Base-by-base conservation (phyloP, 2,797 vertebrate genomes). In the Natrix natrix region DNA sequence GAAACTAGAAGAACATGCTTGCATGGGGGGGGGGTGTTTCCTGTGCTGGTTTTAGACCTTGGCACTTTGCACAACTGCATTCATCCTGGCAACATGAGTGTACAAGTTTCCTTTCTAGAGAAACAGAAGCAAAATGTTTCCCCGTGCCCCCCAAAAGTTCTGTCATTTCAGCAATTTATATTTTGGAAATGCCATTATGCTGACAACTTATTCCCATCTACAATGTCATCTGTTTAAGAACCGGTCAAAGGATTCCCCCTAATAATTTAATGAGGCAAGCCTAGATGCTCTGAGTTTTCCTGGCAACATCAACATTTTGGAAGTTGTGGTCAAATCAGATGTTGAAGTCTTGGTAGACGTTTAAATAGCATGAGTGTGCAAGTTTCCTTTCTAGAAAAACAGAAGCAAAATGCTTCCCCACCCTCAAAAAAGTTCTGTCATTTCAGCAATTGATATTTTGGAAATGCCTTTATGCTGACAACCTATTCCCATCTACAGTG, bases 361-460 rank as follows among this genome's bases (percentile, higher is more conserved):
- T 92, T 8, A 91, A 87, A 87, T 10, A 90, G 92, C 54, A 95
- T 94, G 24, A 57, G 37, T 78, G 90, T 59, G 24, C 8, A 94
- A 91, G 60, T 88, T 95, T 95, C 93, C 93, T 91, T 89, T 61
- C 24, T 92, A 94, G 88, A 55, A 74, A 93, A 93, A 96, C 66
- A 16, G 22, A 48, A 83, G 37, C 43, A 63, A 69, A 63, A 66
- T 26, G 22, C 60, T 61, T 10, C 60, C 60, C 60, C 22, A 52
- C 22, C 0, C 8, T 6, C 57, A 61, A 55, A 87, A 94, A 95
- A 96, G 8, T 93, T 94, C 90, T 95, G 89, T 28, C 90, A 60
- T 86, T 94, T 97, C 94, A 97, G 94, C 93, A 97, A 86, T 91
- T 95, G 56, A 94, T 95, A 92, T 96, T 96, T 96, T 96, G 94